A percentile compares a stretch with the other conserved stretches of the same genome.
Conservation (phyloP, 1,140 invertebrate species). For the Lutraria rhynchaena region DNA sequence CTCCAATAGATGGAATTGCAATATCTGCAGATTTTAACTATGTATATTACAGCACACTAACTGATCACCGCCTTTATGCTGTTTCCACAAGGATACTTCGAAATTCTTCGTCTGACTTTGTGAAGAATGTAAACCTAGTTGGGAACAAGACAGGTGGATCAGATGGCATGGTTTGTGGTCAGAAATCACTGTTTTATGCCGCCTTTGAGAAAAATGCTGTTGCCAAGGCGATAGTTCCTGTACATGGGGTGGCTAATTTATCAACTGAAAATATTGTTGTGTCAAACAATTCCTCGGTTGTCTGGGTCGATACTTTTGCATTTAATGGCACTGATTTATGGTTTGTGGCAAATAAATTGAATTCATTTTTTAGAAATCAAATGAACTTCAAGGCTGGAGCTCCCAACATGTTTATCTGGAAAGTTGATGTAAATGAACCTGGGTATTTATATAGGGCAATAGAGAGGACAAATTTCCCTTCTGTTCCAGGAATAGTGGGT, state of each 20-base stretch:
- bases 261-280: neutral
- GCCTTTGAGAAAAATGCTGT: slow-evolving; percentile 57
- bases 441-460: slow-evolving; percentile 49
- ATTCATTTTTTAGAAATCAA: slow-evolving; percentile 19
- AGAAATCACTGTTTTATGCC: slow-evolving; percentile 60
- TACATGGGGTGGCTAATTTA: neutral
- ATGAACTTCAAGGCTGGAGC: slow-evolving; percentile 26
- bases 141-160: slow-evolving; percentile 56
- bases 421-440: slow-evolving; percentile 32
- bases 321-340: slow-evolving; percentile 58
- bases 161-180: slow-evolving; percentile 62
- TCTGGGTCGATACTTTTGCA: slow-evolving; percentile 58
- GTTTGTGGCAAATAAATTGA: slow-evolving; percentile 57
- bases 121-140: neutral
- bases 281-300: slow-evolving; percentile 3
- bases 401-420: slow-evolving; percentile 59
- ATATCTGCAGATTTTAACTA: slow-evolving; percentile 66
- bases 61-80: slow-evolving; percentile 51
- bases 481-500: slow-evolving; percentile 8
- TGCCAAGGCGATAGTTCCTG: slow-evolving; percentile 24
- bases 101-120: neutral
- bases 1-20: slow-evolving; percentile 67
- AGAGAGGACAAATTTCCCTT: slow-evolving; percentile 63
- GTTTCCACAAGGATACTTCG: slow-evolving; percentile 60
- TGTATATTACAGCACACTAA: slow-evolving; percentile 67